Conservation (phyloP, 2,113 vertebrate genomes). For the Eira barbara region DNA sequence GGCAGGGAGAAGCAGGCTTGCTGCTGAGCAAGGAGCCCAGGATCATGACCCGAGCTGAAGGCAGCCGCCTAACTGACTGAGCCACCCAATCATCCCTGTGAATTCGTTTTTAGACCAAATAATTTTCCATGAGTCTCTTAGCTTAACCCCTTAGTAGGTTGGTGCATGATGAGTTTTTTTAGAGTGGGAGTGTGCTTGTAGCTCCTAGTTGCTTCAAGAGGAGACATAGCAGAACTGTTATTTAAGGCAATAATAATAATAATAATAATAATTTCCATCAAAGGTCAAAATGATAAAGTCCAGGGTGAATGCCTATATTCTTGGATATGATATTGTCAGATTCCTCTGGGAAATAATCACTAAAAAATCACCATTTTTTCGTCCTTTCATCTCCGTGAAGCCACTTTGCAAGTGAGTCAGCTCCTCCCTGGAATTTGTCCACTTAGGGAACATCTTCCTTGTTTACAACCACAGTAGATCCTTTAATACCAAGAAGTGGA, state of each 20-base stretch:
- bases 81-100: not conserved
- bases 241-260: not conserved
- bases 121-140: not conserved
- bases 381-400: not conserved
- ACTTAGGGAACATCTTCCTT: not conserved
- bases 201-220: not conserved
- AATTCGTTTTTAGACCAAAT: conserved; percentile 44
- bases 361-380: not conserved
- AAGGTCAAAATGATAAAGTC: not conserved
- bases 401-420: not conserved
- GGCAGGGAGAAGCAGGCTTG: too few relatives aligned
- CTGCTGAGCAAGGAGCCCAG: too few relatives aligned
- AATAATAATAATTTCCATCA: not conserved
- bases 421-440: not conserved
- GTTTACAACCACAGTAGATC: not conserved
- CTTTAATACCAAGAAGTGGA: not conserved
- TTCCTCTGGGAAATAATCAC: not conserved
- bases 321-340: not conserved
- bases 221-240: not conserved
- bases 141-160: not conserved
- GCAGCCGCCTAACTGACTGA: too few relatives aligned
- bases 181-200: not conserved
- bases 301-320: not conserved
- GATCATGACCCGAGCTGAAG: too few relatives aligned
- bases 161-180: not conserved